Base-by-base conservation (phyloP, 2,113 vertebrate species). In the Sminthopsis crassicaudata region DNA sequence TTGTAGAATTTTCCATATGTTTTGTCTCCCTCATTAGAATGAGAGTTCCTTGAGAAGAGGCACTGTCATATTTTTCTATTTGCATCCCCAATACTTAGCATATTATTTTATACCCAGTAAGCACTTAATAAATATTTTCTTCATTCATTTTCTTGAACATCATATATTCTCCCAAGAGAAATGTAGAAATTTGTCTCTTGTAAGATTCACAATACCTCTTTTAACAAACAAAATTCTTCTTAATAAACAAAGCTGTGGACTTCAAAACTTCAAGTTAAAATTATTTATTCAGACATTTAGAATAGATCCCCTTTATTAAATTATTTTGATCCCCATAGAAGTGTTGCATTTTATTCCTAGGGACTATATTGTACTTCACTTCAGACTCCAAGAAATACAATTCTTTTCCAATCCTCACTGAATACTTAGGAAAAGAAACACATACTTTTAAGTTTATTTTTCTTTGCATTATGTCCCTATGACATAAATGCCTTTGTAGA, bases 371-470 rank as follows among this genome's bases (percentile, higher is more conserved):
- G 46, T 96, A 90, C 92, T 93, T 16, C 53, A 91, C 54, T 94
- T 46, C 0, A 94, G 46, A 90, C 52, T 48, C 54, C 14, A 54
- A 96, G 53, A 93, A 95, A 25, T 57, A 67, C 92, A 27, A 2
- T 36, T 42, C 67, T 84, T 84, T 84, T 84, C 67, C n/a, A 84
- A 92, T 51, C 55, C 57, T 94, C 42, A 46, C 89, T 60, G 50
- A 51, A 24, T 84, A 50, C 10, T 8, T 94, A 93, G 91, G 84
- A 95, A 55, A 50, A 94, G 3, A 55, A 95, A 27, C 1, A 46
- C 94, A 92, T 92, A 36, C 25, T 42, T 93, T 97, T 53, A 52
- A 94, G 9, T 67, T n/a, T 96, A 26, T 96, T 19, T 22, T n/a
- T 90, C 8, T 67, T 97, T 92, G 23, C 3, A 46, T 90, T 96